Percentiles rank a stretch among this genome's conserved stretches.
phyloP scores from a whole-genome alignment of 1,140 invertebrate species.

The Bathynomus jamesi region DNA sequence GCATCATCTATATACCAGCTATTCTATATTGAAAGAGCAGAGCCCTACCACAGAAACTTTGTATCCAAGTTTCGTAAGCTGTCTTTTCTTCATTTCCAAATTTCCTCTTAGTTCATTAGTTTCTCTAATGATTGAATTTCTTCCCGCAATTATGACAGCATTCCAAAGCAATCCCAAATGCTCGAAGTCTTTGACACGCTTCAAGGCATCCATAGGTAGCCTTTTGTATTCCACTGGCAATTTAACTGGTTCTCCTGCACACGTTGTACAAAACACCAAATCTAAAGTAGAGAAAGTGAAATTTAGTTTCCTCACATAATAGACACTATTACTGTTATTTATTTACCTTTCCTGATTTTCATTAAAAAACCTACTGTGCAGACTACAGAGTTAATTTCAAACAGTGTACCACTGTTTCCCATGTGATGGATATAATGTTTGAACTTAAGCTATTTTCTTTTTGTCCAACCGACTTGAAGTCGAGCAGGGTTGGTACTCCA shows the following conservation, averaged over 20 bases:
- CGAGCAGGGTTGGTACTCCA: no score
- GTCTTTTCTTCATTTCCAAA: constrained; percentile 27
- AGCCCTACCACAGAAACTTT: constrained; percentile 27
- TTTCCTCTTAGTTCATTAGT: constrained; percentile 20
- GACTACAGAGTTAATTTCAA: no score
- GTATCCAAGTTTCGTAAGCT: constrained; percentile 27
- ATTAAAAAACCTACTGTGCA: no score
- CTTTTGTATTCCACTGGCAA: constrained; percentile 21
- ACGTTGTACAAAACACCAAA: constrained; percentile 27
- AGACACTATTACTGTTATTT: no score
- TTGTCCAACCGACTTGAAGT: no score
- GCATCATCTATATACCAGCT: no score
- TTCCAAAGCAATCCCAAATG: constrained; percentile 16
- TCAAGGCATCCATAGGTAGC: constrained; percentile 12
- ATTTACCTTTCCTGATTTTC: no score
- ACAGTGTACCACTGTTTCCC: no score
- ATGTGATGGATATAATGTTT: no score
- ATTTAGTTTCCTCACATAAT: no score
- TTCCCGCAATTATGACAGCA: constrained; percentile 26
- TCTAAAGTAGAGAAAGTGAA: constrained; percentile 14
- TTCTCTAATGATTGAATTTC: constrained; percentile 28
- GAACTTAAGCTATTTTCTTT: no score
- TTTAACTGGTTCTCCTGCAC: constrained; percentile 14
- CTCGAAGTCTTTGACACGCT: constrained; percentile 3
- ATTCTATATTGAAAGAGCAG: no score